Evolutionary conservation across 2,888 invertebrate genomes (phyloP).

Genomic region (Cerastoderma edule): DNA sequence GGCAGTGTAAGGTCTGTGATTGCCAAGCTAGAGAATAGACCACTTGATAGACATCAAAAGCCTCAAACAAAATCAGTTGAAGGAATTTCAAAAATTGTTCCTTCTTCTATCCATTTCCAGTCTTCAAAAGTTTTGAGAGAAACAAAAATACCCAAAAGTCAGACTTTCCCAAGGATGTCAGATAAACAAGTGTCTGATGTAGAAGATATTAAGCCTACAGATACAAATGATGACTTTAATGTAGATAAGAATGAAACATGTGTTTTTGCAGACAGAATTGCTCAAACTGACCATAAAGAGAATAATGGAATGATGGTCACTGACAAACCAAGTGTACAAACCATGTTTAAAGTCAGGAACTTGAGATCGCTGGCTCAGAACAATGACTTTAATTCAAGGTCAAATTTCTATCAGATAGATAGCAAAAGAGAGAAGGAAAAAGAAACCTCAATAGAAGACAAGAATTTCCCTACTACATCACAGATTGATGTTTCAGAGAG

Average conservation of each 20-base stretch:
- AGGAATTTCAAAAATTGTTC: not conserved
- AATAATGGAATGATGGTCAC: no score
- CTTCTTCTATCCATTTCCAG: no score
- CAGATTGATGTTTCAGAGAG: not conserved
- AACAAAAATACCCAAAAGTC: no score
- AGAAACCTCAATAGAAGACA: not conserved
- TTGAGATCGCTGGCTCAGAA: constrained; percentile 70
- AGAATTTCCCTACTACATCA: not conserved
- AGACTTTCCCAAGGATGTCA: no score
- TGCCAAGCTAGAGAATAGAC: constrained; percentile 40
- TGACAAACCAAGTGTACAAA: no score
- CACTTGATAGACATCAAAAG: not conserved
- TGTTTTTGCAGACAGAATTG: not conserved
- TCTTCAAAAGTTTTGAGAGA: no score
- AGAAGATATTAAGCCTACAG: no score
- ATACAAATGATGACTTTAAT: no score
- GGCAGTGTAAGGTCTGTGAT: constrained; percentile 42
- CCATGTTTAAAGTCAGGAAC: constrained; percentile 69
- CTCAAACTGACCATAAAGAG: not conserved
- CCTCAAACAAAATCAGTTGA: not conserved
- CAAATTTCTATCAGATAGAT: constrained; percentile 51
- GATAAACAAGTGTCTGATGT: no score
- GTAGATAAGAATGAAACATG: no score
- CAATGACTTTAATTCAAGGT: constrained; percentile 74
- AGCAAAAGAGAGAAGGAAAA: not conserved